A percentile compares a stretch with the other conserved stretches of the same genome.
Evolutionary conservation across 2,797 vertebrate species (phyloP).

Genomic region (Xenentodon cancila): DNA sequence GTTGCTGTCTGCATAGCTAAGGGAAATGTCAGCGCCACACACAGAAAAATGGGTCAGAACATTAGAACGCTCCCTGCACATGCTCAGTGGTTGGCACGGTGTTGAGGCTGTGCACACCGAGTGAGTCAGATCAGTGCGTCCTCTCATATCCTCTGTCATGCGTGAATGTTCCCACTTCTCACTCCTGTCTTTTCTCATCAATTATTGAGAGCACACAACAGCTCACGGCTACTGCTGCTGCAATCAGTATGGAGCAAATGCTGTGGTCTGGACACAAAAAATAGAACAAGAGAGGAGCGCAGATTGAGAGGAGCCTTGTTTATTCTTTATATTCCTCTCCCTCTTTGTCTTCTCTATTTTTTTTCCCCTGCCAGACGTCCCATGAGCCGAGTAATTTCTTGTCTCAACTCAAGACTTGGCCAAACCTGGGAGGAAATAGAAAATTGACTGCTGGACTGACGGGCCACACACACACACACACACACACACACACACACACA

Average conservation of each 20-base stretch:
- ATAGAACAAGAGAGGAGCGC: conserved; percentile 17
- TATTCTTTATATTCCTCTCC: conserved; percentile 8
- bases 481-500: conserved; percentile 27
- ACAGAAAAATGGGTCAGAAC: conserved; percentile 78
- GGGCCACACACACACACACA: conserved; percentile 25
- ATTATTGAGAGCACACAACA: conserved; percentile 76
- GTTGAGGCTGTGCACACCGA: conserved; percentile 40
- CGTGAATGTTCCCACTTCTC: conserved; percentile 75
- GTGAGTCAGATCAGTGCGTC: conserved; percentile 71
- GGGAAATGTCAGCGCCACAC: conserved; percentile 77
- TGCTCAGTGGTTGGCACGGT: conserved; percentile 66
- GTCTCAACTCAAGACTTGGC: conserved; percentile 11
- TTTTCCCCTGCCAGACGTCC: conserved; percentile 23
- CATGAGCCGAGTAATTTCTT: conserved; percentile 33
- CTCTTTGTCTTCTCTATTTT: not conserved
- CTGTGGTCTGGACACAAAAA: conserved; percentile 43
- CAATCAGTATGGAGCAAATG: conserved; percentile 40
- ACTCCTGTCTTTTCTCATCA: conserved; percentile 76
- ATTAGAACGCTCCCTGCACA: conserved; percentile 67
- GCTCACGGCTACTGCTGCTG: conserved; percentile 50
- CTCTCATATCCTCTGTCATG: conserved; percentile 58
- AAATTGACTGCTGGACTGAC: conserved; percentile 46
- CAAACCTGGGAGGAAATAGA: conserved; percentile 53
- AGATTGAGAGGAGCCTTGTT: conserved; percentile 22
- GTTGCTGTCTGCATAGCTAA: conserved; percentile 77